phyloP scores from a whole-genome alignment of 2,113 vertebrate genomes.

The Larimichthys crocea region DNA sequence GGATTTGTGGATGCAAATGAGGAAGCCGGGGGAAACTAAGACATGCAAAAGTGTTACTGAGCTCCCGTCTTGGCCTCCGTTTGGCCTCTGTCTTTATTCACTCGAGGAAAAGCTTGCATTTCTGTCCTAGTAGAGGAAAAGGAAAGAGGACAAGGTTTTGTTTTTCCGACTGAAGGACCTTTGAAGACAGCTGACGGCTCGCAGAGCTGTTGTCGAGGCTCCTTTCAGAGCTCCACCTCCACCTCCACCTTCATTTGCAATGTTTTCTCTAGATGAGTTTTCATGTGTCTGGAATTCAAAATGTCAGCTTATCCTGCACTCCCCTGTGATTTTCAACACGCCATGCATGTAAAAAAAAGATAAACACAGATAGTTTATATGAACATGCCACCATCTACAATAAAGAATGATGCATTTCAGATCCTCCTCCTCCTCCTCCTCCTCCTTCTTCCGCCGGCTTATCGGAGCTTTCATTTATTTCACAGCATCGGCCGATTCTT shows the following conservation, averaged over 20 bases:
- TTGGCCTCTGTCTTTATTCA: conserved; percentile 6
- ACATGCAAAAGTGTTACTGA: conserved; percentile 28
- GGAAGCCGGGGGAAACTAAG: conserved; percentile 1
- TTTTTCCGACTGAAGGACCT: conserved; percentile 6
- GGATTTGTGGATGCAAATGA: conserved; percentile 59
- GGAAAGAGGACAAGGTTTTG: conserved; percentile 33
- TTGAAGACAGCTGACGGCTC: conserved; percentile 50
- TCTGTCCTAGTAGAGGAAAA: conserved; percentile 20
- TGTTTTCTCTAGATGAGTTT: conserved; percentile 42
- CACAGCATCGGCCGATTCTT: conserved; percentile 4
- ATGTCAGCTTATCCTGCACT: background rate
- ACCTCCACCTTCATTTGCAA: conserved; percentile 52
- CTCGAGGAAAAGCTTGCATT: conserved; percentile 28
- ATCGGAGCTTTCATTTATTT: conserved; percentile 30
- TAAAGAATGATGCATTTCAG: conserved; percentile 44
- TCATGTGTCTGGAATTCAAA: conserved; percentile 15
- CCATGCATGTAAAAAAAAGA: accelerated
- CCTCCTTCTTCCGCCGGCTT: conserved; percentile 3
- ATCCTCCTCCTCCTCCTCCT: background rate
- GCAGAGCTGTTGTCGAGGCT: conserved; percentile 27
- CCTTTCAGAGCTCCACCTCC: conserved; percentile 17
- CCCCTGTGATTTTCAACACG: conserved; percentile 8
- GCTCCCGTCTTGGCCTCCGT: conserved; percentile 32
- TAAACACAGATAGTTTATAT: background rate
- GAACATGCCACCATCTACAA: conserved; percentile 8